A percentile compares a stretch with the other conserved stretches of the same genome.
Conservation (phyloP, 1,140 invertebrate species). For the Oncopeltus fasciatus region DNA sequence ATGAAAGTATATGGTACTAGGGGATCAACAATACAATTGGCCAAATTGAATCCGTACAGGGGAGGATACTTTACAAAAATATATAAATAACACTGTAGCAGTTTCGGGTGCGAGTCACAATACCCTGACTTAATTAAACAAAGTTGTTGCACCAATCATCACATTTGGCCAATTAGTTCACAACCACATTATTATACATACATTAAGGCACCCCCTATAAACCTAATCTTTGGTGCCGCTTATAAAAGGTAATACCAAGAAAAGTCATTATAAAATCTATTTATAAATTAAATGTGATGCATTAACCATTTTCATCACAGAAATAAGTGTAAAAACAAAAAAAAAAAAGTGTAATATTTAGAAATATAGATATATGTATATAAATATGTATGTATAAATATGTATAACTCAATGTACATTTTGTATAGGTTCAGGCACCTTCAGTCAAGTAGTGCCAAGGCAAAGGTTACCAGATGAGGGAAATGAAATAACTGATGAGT, state of each 20-base stretch:
- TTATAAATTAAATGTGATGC: background rate
- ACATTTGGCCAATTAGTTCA: background rate
- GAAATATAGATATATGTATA: background rate
- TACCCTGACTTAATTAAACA: too few relatives aligned
- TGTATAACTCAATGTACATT: background rate
- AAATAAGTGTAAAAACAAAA: background rate
- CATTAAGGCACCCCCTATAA: background rate
- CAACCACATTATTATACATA: background rate
- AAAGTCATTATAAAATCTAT: background rate
- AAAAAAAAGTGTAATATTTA: background rate
- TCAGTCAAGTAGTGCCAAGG: background rate
- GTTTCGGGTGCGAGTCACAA: too few relatives aligned
- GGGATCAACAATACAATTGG: too few relatives aligned
- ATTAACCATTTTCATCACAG: background rate
- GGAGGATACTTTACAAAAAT: too few relatives aligned
- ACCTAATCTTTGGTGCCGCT: slow-evolving; percentile 3
- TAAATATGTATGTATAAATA: slow-evolving; percentile 5
- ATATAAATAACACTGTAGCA: too few relatives aligned
- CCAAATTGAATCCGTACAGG: too few relatives aligned
- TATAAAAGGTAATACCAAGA: background rate
- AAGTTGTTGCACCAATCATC: background rate
- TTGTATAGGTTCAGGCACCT: background rate
- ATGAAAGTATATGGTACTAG: too few relatives aligned
- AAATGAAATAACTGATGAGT: slow-evolving; percentile 32
- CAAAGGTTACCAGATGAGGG: slow-evolving; percentile 19